Evolutionary conservation across 1,140 invertebrate species (phyloP), one percentile per base, ranked within the genome.

Genomic region (Chymomyza costata): DNA sequence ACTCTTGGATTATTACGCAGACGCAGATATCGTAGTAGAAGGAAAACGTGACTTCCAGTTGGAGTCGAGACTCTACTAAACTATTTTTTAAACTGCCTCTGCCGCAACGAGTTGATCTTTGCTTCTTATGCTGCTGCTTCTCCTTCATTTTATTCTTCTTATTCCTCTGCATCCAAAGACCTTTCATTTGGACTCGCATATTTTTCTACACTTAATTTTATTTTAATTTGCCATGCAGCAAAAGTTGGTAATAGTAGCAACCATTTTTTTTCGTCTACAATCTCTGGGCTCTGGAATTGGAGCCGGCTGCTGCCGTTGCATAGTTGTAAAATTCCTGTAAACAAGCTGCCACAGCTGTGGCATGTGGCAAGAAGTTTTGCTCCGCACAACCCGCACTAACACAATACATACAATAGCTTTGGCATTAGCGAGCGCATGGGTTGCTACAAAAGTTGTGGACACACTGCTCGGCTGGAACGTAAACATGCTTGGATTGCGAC

Each of bases 321-420:
- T 74, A 74, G 47, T 74, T 74, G 59, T 74, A 55, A 67, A 73
- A 74, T 74, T 74, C 69, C 64, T 74, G 64, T 53, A 66, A 66
- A 66, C 63, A 66, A 60, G 65, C 54, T 65, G 62, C 64, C 59
- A 60, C 70, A 74, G 70, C 70, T 76, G 69, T 68, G 62, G 59
- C 59, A 55, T 60, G 52, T 46, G 52, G 58, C 64, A 67, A 64
- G 59, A 60, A 71, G 61, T 52, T 61, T 48, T 45, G 38, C 49
- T 43, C 47, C 50, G 31, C 32, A 53, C 43, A 39, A 61, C 35
- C 34, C 31, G 48, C 43, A 55, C 32, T 28, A 28, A 68, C 46
- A 31, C 48, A 69, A 43, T 28, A 10, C 25, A 28, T 28, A 28
- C 5, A n/a, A n/a, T n/a, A n/a, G n/a, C n/a, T n/a, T 66, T 71